Percentiles rank a stretch among this genome's conserved stretches.
Conservation (phyloP, 2,113 vertebrate species). For the Corythaeola cristata region DNA sequence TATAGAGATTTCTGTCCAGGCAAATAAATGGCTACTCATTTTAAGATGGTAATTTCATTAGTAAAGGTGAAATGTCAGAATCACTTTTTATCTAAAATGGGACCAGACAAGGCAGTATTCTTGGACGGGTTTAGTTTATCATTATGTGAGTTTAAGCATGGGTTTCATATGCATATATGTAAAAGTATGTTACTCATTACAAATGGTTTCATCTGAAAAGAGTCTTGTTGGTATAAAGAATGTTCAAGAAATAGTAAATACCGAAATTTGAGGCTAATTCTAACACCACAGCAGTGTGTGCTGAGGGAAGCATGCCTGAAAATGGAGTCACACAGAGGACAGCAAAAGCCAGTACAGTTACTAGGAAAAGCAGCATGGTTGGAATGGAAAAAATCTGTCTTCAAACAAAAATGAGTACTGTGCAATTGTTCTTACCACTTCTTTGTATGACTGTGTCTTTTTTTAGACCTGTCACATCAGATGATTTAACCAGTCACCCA, state of each 20-base stretch:
- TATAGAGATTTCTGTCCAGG: neutral
- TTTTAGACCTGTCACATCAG: neutral
- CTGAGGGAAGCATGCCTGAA: neutral
- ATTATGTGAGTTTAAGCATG: neutral
- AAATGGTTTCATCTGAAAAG: neutral
- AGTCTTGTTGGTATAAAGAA: neutral
- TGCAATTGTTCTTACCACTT: neutral
- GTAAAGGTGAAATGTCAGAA: neutral
- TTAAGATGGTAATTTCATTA: neutral
- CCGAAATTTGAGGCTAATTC: neutral
- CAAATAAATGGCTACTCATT: neutral
- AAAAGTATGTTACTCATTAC: neutral
- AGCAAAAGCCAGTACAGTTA: neutral
- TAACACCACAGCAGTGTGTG: neutral
- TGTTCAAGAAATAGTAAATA: neutral
- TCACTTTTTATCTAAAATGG: neutral
- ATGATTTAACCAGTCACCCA: neutral
- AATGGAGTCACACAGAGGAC: neutral
- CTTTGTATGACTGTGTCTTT: neutral
- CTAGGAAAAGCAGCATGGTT: neutral
- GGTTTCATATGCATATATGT: neutral
- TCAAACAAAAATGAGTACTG: neutral
- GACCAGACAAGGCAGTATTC: neutral
- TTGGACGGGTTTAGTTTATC: neutral
- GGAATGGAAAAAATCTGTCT: neutral